A percentile compares a stretch with the other conserved stretches of the same genome.
Evolutionary conservation across 1,140 invertebrate genomes (phyloP).

Genomic region (Saccostrea echinata): DNA sequence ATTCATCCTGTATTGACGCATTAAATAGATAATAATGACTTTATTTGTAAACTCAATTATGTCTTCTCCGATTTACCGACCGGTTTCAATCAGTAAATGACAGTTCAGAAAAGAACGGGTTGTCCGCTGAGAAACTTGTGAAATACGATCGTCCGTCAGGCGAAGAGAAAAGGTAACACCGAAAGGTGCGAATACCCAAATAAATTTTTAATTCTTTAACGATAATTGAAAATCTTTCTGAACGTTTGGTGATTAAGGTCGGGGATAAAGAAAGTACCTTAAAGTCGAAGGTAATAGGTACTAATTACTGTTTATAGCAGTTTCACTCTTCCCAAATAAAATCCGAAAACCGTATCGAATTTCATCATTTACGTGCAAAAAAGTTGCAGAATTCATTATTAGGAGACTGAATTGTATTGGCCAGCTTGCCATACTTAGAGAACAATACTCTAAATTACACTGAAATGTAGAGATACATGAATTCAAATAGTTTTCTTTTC

Average conservation of each 20-base stretch:
- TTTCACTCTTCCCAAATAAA: slow-evolving; percentile 27
- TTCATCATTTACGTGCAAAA: neutral
- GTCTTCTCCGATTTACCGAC: slow-evolving; percentile 23
- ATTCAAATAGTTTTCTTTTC: too few species aligned
- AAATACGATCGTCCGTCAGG: slow-evolving; percentile 29
- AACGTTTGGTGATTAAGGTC: neutral
- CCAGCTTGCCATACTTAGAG: too few species aligned
- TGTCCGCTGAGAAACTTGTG: slow-evolving; percentile 25
- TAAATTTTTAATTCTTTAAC: slow-evolving; percentile 34
- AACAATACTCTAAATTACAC: too few species aligned
- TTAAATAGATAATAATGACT: slow-evolving; percentile 38
- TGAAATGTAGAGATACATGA: too few species aligned
- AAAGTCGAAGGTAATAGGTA: slow-evolving; percentile 11
- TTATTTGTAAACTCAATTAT: slow-evolving; percentile 40
- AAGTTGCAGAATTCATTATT: neutral
- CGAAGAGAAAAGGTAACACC: slow-evolving; percentile 4
- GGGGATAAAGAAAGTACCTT: neutral
- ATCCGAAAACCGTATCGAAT: neutral
- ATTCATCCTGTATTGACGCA: slow-evolving; percentile 28
- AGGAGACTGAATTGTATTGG: too few species aligned
- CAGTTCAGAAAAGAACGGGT: slow-evolving; percentile 13
- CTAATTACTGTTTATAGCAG: neutral
- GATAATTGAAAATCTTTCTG: slow-evolving; percentile 10
- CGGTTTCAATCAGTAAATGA: slow-evolving; percentile 18
- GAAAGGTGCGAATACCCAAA: slow-evolving; percentile 9